phyloP scores from a whole-genome alignment of 2,888 invertebrate genomes.

The Anoncus sp. region DNA sequence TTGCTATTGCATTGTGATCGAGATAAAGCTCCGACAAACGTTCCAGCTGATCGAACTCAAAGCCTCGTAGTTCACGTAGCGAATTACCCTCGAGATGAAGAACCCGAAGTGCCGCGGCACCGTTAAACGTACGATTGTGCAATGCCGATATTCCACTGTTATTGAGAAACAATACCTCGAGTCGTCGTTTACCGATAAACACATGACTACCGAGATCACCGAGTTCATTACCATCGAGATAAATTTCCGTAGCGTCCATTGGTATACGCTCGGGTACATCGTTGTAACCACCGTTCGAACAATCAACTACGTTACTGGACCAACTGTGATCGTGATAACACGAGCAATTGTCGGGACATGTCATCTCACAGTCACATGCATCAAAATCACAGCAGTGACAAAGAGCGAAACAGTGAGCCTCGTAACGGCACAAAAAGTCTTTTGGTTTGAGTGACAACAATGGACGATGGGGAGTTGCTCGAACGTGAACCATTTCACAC shows the following conservation, averaged over 20 bases:
- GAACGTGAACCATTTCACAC: constrained; percentile 90
- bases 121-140: constrained; percentile 93
- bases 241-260: constrained; percentile 95
- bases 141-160: constrained; percentile 90
- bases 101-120: constrained; percentile 89
- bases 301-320: constrained; percentile 94
- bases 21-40: constrained; percentile 90
- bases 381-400: constrained; percentile 96
- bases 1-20: constrained; percentile 89
- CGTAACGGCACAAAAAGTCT: constrained; percentile 92
- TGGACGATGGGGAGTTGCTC: constrained; percentile 86
- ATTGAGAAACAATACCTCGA: constrained; percentile 91
- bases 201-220: constrained; percentile 92
- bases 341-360: constrained; percentile 93
- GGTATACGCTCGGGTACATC: constrained; percentile 92
- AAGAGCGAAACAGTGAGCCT: constrained; percentile 92
- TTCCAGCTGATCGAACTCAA: constrained; percentile 91
- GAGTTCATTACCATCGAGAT: constrained; percentile 92
- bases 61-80: constrained; percentile 89
- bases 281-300: constrained; percentile 90
- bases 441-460: constrained; percentile 89
- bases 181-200: constrained; percentile 93
- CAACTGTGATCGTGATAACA: constrained; percentile 95
- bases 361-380: constrained; percentile 96
- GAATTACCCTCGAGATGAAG: constrained; percentile 92